Percentiles rank a stretch among this genome's conserved stretches.
phyloP scores from a whole-genome alignment of 2,888 invertebrate genomes.

The Allophyes oxyacanthae region DNA sequence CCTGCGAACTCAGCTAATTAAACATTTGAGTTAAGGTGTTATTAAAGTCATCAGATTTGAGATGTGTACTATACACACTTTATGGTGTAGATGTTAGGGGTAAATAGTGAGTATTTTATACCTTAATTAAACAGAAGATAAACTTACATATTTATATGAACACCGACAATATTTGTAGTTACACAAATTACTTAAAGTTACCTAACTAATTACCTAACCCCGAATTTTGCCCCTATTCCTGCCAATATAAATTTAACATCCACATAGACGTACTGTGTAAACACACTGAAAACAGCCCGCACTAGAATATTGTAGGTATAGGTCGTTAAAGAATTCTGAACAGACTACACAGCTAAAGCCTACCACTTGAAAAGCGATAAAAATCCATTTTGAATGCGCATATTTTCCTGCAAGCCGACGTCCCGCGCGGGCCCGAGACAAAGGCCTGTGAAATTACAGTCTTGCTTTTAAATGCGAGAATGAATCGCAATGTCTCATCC shows the following conservation, averaged over 20 bases:
- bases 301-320: constrained; percentile 46
- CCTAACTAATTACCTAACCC: no score
- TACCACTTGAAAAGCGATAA: constrained; percentile 85
- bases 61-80: no score
- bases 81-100: no score
- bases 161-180: no score
- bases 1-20: constrained; percentile 38
- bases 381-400: constrained; percentile 86
- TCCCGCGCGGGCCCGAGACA: constrained; percentile 76
- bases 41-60: background rate
- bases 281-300: constrained; percentile 1
- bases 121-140: no score
- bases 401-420: constrained; percentile 80
- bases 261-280: background rate
- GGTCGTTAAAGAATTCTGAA: constrained; percentile 63
- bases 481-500: constrained; percentile 87
- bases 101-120: no score
- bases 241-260: no score
- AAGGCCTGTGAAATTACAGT: constrained; percentile 87
- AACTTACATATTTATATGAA: no score
- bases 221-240: no score
- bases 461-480: constrained; percentile 88
- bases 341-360: constrained; percentile 72
- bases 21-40: constrained; percentile 25
- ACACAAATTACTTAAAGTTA: no score